These are phyloP conservation scores for Galaxea fascicularis DNA, from an alignment of 92 coral and sea anemone species.

Conservation along the genomic window DNA sequence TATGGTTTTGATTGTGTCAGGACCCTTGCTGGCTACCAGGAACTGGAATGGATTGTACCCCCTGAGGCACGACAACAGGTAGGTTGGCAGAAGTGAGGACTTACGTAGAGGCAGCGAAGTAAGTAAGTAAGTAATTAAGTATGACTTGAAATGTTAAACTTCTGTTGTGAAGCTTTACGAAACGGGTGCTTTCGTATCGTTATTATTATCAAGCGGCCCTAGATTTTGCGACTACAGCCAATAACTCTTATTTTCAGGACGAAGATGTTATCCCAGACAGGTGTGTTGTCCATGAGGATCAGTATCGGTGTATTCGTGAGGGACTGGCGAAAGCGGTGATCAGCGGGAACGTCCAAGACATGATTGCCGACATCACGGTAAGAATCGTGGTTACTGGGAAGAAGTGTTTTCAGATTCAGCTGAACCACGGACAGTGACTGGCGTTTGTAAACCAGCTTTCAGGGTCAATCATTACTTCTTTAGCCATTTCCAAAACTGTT, in stretches of 20 bases:
- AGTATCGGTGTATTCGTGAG: conserved; percentile 53
- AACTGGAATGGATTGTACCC: conserved; percentile 75
- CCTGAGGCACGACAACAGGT: conserved; percentile 47
- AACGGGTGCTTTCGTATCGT: not conserved
- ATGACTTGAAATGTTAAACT: no score
- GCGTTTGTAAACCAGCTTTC: no score
- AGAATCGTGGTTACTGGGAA: not conserved
- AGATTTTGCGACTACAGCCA: not conserved
- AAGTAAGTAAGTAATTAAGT: no score
- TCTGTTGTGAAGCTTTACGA: no score
- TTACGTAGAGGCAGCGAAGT: no score
- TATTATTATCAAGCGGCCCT: not conserved
- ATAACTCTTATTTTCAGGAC: conserved; percentile 30
- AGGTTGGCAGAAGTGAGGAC: not conserved
- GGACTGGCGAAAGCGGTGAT: conserved; percentile 59
- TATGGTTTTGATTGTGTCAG: conserved; percentile 70
- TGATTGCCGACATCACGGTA: conserved; percentile 36
- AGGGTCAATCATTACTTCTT: no score
- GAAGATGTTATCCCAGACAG: conserved; percentile 41
- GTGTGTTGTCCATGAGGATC: conserved; percentile 36
- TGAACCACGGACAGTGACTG: no score
- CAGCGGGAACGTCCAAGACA: conserved; percentile 41
- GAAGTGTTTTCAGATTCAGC: no score
- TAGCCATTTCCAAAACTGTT: no score
- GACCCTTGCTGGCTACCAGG: conserved; percentile 48